Evolutionary conservation across 2,113 vertebrate species (phyloP), one percentile per base, ranked within the genome.

Genomic region (Eonycteris spelaea): DNA sequence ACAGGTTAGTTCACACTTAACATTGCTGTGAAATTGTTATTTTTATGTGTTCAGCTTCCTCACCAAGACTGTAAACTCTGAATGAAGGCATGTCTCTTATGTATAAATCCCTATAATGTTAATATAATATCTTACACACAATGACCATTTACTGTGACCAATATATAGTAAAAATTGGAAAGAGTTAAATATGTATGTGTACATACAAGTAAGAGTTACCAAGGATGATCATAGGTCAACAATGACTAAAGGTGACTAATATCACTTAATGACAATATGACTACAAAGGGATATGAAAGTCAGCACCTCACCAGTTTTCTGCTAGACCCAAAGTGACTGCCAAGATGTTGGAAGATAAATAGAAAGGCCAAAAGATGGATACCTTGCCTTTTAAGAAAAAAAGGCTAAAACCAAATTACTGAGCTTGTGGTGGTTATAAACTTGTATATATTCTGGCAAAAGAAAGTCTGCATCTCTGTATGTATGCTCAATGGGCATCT

Each of bases 11-110:
- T 89, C 55, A 68, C n/a, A 94, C 43, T 90, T 94, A 48, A 48
- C 57, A 55, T 86, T 55, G 15, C 30, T 78, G 61, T 86, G 33
- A 91, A 86, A 89, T 91, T 79, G 26, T 83, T 86, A 92, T 77
- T 97, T 93, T 89, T 75, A 21, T 89, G 43, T 94, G n/a, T 95
- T 91, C 89, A 59, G 11, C 18, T 94, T 92, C 48, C 59, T 95
- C 40, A 86, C 30, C 22, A 78, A 94, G 45, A 77, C 53, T 90
- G 38, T 92, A 90, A 83, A 83, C 57, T 71, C 53, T 86, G 48
- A 40, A 19, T 53, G 78, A 61, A 74, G 67, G 6, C 90, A 86
- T 75, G 68, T 93, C 63, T 94, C 30, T 89, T 88, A 73, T 78
- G 83, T 91, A 59, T 88, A 85, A 93, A 71, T 93, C 45, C 40